Evolutionary conservation across 2,113 vertebrate genomes (phyloP), one percentile per base, ranked within the genome.

Genomic region (Orycteropus afer): DNA sequence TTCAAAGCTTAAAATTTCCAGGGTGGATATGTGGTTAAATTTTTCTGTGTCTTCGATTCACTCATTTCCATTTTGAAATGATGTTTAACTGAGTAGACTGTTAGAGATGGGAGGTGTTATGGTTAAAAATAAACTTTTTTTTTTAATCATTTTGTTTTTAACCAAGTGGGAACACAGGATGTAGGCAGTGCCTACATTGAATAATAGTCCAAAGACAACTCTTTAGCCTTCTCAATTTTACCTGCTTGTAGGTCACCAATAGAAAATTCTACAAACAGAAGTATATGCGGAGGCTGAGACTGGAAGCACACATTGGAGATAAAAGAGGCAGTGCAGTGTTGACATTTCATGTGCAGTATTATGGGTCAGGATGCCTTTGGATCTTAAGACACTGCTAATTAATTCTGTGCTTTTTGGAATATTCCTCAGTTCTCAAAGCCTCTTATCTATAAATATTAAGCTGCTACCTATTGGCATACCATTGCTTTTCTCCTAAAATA

Each of bases 11-110:
- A 74, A 87, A 29, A 25, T 27, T n/a, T 45, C 47, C 23, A 40
- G 2, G 1, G 10, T 12, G 53, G 25, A n/a, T 5, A 15, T 40
- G 27, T n/a, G 53, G 27, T 3, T 57, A 18, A 71, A 32, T 7
- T 65, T 27, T 40, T 37, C n/a, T 57, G 20, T 86, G 45, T 47
- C 29, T 3, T 83, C 8, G 71, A 27, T 78, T 18, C 8, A 25
- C 69, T 49, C n/a, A 57, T 49, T 79, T 91, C n/a, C 73, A 42
- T 45, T 86, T 45, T 91, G 51, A 95, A 22, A 63, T 63, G 51
- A 77, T 86, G 9, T 0, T 42, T 77, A 11, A 4, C 40, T 49
- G 51, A 13, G 32, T 85, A 49, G 29, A 81, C 25, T 91, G 3
- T n/a, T 74, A 1, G 2, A 76, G 25, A n/a, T 74, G 10, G 18